Conservation (phyloP, 1,140 invertebrate species). For the Zaprionus vittiger region DNA sequence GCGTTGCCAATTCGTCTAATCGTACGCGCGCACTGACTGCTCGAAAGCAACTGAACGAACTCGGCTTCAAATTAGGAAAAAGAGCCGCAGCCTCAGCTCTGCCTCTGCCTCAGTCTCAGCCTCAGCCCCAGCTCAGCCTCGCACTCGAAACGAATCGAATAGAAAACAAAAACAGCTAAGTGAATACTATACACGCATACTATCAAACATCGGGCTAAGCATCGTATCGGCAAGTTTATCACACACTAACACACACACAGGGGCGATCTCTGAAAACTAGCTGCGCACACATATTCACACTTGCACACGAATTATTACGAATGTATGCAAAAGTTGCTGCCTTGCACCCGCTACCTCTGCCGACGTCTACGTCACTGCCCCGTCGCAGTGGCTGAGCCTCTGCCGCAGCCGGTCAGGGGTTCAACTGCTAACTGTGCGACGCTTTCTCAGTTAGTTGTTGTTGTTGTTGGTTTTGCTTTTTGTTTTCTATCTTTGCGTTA, state of each 20-base stretch:
- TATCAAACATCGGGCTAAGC: slow-evolving; percentile 1
- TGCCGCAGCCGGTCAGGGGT: slow-evolving; percentile 61
- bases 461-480: slow-evolving; percentile 24
- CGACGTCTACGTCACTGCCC: slow-evolving; percentile 1
- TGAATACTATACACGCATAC: slow-evolving; percentile 31
- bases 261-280: slow-evolving; percentile 49
- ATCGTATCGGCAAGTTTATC: slow-evolving; percentile 57
- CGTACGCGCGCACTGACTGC: slow-evolving; percentile 74
- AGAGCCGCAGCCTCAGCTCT: slow-evolving; percentile 43
- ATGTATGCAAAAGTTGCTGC: slow-evolving; percentile 38
- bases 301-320: slow-evolving; percentile 20
- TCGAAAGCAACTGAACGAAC: slow-evolving; percentile 78
- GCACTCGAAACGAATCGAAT: slow-evolving; percentile 63
- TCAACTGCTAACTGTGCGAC: slow-evolving; percentile 37
- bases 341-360: slow-evolving; percentile 6
- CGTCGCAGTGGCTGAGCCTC: slow-evolving; percentile 6
- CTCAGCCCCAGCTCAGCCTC: slow-evolving; percentile 19
- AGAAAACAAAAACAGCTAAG: slow-evolving; percentile 67
- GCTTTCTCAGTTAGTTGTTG: slow-evolving; percentile 47
- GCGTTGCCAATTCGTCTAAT: slow-evolving; percentile 29
- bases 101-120: neutral
- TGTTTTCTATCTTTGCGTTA: slow-evolving; percentile 13
- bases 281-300: slow-evolving; percentile 24
- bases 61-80: slow-evolving; percentile 66
- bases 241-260: slow-evolving; percentile 13